phyloP scores from a whole-genome alignment of 2,113 vertebrate species.

The Muscicapa adusta region DNA sequence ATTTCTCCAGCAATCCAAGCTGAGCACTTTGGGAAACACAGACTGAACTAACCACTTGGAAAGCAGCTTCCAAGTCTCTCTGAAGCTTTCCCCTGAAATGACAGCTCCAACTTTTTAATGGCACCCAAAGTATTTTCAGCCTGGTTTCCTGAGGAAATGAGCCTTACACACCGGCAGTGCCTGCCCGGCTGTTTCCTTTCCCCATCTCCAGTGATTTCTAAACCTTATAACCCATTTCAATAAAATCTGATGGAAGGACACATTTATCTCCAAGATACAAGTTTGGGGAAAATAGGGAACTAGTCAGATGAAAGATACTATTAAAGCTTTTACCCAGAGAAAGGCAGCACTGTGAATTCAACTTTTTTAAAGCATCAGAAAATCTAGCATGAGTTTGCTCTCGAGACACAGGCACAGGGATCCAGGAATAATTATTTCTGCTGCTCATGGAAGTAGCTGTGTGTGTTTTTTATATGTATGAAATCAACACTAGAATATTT shows the following conservation, averaged over 20 bases:
- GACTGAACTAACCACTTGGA: background rate
- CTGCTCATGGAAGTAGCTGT: background rate
- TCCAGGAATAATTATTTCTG: slow-evolving; percentile 35
- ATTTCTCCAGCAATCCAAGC: background rate
- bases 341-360: background rate
- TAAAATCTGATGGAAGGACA: slow-evolving; percentile 14
- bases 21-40: background rate
- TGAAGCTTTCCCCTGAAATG: background rate
- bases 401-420: background rate
- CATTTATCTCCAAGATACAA: slow-evolving; percentile 18
- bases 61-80: background rate
- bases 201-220: slow-evolving; percentile 17
- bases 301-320: slow-evolving; percentile 7
- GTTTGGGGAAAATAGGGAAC: slow-evolving; percentile 1
- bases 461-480: slow-evolving; percentile 1
- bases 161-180: background rate
- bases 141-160: slow-evolving; percentile 49
- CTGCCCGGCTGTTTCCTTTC: background rate
- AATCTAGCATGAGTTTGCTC: background rate
- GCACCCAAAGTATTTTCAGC: background rate
- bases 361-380: background rate
- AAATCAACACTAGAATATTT: slow-evolving; percentile 59
- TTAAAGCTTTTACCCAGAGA: background rate
- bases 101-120: slow-evolving; percentile 44
- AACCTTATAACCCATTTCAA: slow-evolving; percentile 36